Conservation (phyloP, 23 tunicate genomes). For the Botrylloides violaceus region DNA sequence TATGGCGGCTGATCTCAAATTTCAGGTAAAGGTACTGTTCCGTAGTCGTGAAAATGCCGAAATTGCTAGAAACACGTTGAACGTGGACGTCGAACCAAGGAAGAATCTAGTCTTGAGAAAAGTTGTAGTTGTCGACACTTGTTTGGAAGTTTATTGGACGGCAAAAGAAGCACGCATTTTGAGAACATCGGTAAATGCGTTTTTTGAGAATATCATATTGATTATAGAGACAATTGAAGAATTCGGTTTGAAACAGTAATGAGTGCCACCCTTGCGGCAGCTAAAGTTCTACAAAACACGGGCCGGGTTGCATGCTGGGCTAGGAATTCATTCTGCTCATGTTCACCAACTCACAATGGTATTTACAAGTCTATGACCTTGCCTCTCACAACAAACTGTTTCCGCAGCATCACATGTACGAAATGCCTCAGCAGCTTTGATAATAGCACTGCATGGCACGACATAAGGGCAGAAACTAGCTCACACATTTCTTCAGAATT, state of each 20-base stretch:
- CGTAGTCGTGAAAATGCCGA: constrained; percentile 24
- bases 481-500: neutral
- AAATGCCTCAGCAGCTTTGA: no score
- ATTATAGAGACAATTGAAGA: constrained; percentile 61
- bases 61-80: constrained; percentile 56
- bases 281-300: no score
- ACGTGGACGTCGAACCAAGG: constrained; percentile 74
- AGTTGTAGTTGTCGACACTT: constrained; percentile 22
- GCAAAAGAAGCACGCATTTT: constrained; percentile 60
- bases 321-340: no score
- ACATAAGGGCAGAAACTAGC: neutral
- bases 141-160: constrained; percentile 39
- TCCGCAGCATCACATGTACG: no score
- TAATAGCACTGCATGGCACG: neutral
- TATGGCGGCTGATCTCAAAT: neutral
- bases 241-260: constrained; percentile 34
- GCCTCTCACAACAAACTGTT: no score
- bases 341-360: no score
- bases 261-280: no score
- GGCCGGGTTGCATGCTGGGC: no score
- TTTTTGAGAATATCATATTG: constrained; percentile 56
- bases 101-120: constrained; percentile 31
- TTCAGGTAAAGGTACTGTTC: neutral
- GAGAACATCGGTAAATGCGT: constrained; percentile 63
- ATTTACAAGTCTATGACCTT: no score